Evolutionary conservation across 2,888 invertebrate genomes (phyloP).

Genomic region (Drosophila anomalata): DNA sequence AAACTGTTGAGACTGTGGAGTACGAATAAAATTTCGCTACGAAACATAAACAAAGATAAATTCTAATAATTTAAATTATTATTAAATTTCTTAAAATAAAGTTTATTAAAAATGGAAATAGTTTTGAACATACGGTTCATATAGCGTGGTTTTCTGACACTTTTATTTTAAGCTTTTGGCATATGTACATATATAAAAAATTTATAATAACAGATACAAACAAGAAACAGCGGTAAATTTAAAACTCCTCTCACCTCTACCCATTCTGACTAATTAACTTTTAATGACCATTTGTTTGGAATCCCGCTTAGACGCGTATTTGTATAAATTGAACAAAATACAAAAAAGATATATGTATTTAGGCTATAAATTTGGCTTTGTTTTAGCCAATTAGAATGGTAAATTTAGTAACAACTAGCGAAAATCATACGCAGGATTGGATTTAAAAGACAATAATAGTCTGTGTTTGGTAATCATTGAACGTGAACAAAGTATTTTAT

Average conservation of each 20-base stretch:
- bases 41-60: too few relatives aligned
- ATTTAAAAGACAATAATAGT: neutral
- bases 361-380: conserved; percentile 48
- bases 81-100: too few relatives aligned
- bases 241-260: neutral
- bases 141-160: too few relatives aligned
- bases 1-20: too few relatives aligned
- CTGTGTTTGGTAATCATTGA: neutral
- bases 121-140: too few relatives aligned
- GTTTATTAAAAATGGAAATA: too few relatives aligned
- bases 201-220: too few relatives aligned
- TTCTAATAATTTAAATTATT: too few relatives aligned
- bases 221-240: too few relatives aligned
- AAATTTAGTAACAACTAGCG: conserved; percentile 10
- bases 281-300: conserved; percentile 21
- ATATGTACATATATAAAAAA: too few relatives aligned
- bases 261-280: conserved; percentile 22
- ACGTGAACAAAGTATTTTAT: neutral
- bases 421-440: neutral
- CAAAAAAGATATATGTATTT: conserved; percentile 27
- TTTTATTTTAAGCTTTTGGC: too few relatives aligned
- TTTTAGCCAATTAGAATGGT: conserved; percentile 55
- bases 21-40: too few relatives aligned
- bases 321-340: conserved; percentile 33
- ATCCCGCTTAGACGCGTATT: conserved; percentile 2